Base-by-base conservation (phyloP, 2,888 invertebrate species). In the Tachina grossa region DNA sequence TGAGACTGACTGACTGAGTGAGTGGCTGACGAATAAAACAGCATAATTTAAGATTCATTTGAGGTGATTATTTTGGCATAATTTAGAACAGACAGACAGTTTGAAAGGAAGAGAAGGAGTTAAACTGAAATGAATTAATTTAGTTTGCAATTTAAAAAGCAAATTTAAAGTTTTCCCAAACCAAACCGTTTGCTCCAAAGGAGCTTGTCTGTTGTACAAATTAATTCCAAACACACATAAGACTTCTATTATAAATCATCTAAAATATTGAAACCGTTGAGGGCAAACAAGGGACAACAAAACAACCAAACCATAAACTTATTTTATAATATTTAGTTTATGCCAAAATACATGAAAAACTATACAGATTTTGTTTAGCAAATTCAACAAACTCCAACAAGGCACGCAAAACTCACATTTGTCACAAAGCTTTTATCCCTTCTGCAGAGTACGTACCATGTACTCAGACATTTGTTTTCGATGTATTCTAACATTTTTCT, bases 401-500 rank as follows among this genome's bases (percentile, higher is more conserved):
- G 65, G 66, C 85, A 85, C 85, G 85, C 85, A 85, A 79, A 85
- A 85, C 75, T 85, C 57, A 45, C 82, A 85, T 85, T 85, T 85
- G 82, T 85, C 82, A 85, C 51, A 65, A 19, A 16, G 57, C 16
- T 11, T 68, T 81, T 74, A 68, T 41, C 13, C 51, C 14, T 71
- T 77, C 11, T 41, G 13, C 16, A 14, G 14, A 31, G 16, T 16
- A 43, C 11, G 6, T n/a, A n/a, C 6, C 61, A 39, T 39, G 13
- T 59, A 9, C 53, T 53, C 11, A 10, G 9, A 55, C 13, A 55
- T 22, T 55, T 39, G 31, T 57, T 31, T 31, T 57, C 57, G 14
- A 57, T 49, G n/a, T 11, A n/a, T 31, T 31, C 31, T 31, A 39
- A 68, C 2, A 53, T 10, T 39, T 53, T 31, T 19, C 22, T n/a